A percentile compares a stretch with the other conserved stretches of the same genome.
These are phyloP conservation scores for Brachypterus glaber DNA, from an alignment of 2,888 invertebrate genomes.

Conservation along the genomic window DNA sequence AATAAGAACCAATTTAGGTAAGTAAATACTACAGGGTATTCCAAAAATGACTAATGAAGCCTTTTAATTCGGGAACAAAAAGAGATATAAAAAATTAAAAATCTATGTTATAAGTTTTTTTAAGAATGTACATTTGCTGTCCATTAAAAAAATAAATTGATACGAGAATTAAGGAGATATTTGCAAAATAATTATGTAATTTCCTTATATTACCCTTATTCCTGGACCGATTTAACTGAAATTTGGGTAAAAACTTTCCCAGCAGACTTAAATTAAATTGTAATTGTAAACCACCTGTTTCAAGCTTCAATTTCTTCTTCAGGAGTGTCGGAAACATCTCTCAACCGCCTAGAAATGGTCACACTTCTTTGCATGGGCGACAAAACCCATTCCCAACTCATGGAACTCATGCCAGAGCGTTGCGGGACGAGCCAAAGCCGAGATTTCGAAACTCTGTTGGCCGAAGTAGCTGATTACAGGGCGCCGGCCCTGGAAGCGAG, in stretches of 20 bases:
- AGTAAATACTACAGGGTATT: constrained; percentile 21
- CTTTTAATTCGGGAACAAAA: no score
- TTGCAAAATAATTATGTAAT: no score
- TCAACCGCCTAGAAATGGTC: constrained; percentile 80
- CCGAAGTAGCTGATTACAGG: constrained; percentile 53
- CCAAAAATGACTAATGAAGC: neutral
- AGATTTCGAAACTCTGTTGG: constrained; percentile 78
- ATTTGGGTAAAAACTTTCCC: no score
- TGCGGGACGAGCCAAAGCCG: constrained; percentile 85
- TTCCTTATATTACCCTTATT: no score
- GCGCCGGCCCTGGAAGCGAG: constrained; percentile 80
- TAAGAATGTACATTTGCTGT: no score
- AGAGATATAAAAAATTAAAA: no score
- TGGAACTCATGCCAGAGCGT: constrained; percentile 92
- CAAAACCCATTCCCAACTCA: constrained; percentile 90
- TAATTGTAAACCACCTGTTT: no score
- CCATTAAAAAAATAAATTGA: no score
- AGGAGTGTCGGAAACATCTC: constrained; percentile 53
- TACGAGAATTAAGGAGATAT: no score
- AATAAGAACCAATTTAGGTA: constrained; percentile 79
- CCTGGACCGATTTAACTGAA: no score
- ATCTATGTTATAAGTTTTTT: no score
- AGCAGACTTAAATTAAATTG: no score
- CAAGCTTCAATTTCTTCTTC: constrained; percentile 15
- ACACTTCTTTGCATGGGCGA: constrained; percentile 87